Base-by-base conservation (phyloP, 2,888 invertebrate species). In the Phalangium opilio region DNA sequence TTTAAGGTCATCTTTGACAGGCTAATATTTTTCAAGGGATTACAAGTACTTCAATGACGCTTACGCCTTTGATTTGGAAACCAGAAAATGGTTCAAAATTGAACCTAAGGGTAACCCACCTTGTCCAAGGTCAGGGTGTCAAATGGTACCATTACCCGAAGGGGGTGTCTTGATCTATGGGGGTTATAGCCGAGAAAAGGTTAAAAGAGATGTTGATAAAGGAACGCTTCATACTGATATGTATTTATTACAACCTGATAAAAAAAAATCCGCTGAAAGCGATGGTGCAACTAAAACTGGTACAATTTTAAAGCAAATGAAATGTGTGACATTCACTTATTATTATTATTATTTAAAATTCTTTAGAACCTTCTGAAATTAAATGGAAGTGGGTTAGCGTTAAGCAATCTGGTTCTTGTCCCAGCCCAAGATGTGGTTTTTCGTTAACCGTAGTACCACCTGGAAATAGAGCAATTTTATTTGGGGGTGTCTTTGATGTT, bases 21-120 rank as follows among this genome's bases (percentile, higher is more conserved):
- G 7, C 14, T 27, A 15, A 20, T 12, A 40, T 33, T 45, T 39
- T 55, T 52, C 7, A 58, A 66, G 83, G 47, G 81, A 83, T 51
- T 89, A 81, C 63, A 80, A 80, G 57, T 93, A 91, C 69, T 86
- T 77, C 64, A 90, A 90, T 64, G 93, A 93, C 64, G 64, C 87
- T 1, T 74, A 83, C 65, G 65, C 76, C 32, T 91, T 93, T 68
- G 79, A 83, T 57, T 67, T 84, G 55, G 84, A 85, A 60, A 76
- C 75, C 0, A 78, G 85, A 59, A 70, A 70, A 1, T 93, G 91
- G 91, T 71, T 66, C 2, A 80, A 79, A 63, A 61, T 90, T 42
- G 74, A 76, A 44, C 69, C 77, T 0, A 52, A 54, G 19, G 66
- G 66, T n/a, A 47, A 49, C 20, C 36, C 20, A n/a, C 90, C 90